Evolutionary conservation across 1,140 invertebrate genomes (phyloP), one percentile per base, ranked within the genome.

Genomic region (Latrodectus geometricus): DNA sequence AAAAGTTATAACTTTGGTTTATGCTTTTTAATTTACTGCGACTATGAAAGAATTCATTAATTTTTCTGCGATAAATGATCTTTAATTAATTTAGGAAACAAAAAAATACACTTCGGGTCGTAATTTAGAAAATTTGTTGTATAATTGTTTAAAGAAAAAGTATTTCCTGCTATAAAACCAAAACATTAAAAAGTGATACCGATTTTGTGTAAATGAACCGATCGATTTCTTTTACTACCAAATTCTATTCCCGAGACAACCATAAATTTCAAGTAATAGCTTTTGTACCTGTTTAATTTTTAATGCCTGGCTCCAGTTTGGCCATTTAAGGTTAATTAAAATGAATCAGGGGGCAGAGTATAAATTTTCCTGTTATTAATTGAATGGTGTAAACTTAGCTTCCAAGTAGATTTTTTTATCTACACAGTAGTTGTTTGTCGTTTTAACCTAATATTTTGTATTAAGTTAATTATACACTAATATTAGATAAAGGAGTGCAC

Each of bases 311-410:
- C 54, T 56, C 74, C 74, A 65, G 74, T 76, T 76, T 61, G 54
- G 52, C 74, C 54, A 76, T 76, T 76, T 76, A 76, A 61, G 74
- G 52, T 76, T 76, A 76, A 76, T 76, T 76, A 76, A 76, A 76
- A 76, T 76, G 74, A 76, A 76, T 76, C 74, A 76, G 61, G n/a
- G 54, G 15, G 20, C n/a, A 76, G 52, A 23, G 54, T 76, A 76
- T 76, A 76, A 76, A 76, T 76, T 76, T 61, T 17, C 20, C 9
- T 21, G 49, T 74, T 74, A 74, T 74, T 74, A 50, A 74, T 74
- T 74, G 21, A 74, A 50, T 12, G 49, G n/a, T 20, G 14, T 17
- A 8, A 11, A 12, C 49, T 48, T 52, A 74, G 52, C 48, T 17
- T 50, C 48, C 21, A 35, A 17, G 23, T n/a, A 35, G 4, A 61